Conservation (phyloP, 2,888 invertebrate genomes). For the Agonopterix heracliana region DNA sequence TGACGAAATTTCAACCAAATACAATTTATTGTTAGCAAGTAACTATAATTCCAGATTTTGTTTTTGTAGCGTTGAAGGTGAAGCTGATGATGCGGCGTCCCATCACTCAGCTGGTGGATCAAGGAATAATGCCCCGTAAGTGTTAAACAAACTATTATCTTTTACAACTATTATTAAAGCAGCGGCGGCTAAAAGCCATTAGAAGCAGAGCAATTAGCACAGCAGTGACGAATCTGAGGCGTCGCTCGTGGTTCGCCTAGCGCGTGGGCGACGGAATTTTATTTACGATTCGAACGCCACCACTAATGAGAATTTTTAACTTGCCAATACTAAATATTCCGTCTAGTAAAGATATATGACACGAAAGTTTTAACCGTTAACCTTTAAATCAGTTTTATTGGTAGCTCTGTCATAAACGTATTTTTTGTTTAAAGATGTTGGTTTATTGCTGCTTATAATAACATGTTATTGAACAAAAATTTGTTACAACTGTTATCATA, state of each 20-base stretch:
- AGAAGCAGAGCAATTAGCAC: conserved; percentile 27
- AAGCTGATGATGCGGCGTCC: conserved; percentile 97
- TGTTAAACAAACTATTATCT: conserved; percentile 36
- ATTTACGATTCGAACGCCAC: conserved; percentile 52
- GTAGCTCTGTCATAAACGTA: conserved; percentile 4
- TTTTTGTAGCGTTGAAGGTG: conserved; percentile 93
- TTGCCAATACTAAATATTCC: conserved; percentile 26
- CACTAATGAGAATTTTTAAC: conserved; percentile 45
- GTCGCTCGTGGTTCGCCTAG: conserved; percentile 16
- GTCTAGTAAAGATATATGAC: conserved; percentile 5
- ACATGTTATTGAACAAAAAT: too few species aligned
- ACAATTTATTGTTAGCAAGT: background rate
- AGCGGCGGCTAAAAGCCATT: conserved; percentile 15
- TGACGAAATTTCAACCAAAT: too few species aligned
- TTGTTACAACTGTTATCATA: too few species aligned
- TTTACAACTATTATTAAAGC: background rate
- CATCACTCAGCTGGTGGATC: conserved; percentile 95
- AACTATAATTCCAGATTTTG: background rate
- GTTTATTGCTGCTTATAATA: background rate
- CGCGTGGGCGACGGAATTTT: conserved; percentile 58
- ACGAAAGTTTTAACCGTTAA: background rate
- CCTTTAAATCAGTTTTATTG: conserved; percentile 7
- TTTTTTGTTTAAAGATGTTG: conserved; percentile 4
- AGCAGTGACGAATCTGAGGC: conserved; percentile 22
- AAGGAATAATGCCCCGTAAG: conserved; percentile 99